phyloP scores from a whole-genome alignment of 2,888 invertebrate species.

The Arge pagana region DNA sequence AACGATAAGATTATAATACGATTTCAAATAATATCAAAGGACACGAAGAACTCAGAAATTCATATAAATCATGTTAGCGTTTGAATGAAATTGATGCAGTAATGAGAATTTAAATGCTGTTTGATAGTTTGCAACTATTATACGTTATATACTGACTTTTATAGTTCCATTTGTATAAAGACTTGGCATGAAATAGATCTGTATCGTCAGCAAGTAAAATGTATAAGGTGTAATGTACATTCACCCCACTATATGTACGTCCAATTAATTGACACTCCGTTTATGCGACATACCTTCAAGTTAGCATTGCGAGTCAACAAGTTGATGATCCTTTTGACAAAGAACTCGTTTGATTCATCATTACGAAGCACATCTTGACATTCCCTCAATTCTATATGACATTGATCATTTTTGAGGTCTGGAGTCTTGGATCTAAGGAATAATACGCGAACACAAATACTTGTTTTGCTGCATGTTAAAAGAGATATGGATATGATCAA shows the following conservation, averaged over 20 bases:
- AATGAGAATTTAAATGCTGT: not conserved
- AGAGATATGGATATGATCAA: not conserved
- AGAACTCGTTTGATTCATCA: constrained; percentile 33
- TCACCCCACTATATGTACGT: too few relatives aligned
- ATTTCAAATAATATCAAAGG: not conserved
- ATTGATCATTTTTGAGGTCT: too few relatives aligned
- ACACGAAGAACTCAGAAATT: too few relatives aligned
- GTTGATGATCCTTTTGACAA: constrained; percentile 42
- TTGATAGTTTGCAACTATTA: too few relatives aligned
- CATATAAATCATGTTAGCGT: too few relatives aligned
- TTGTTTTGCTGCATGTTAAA: not conserved
- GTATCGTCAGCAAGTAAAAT: not conserved
- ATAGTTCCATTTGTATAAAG: not conserved
- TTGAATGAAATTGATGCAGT: not conserved
- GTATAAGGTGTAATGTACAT: not conserved
- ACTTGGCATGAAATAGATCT: too few relatives aligned
- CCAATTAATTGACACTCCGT: not conserved
- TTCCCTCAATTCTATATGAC: constrained; percentile 16
- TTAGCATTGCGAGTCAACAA: constrained; percentile 38
- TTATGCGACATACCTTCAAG: constrained; percentile 33
- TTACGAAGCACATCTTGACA: constrained; percentile 10
- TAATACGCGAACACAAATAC: not conserved
- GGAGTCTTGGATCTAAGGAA: too few relatives aligned
- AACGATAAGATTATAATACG: constrained; percentile 5
- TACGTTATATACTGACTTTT: not conserved